Base-by-base conservation (phyloP, 1,140 invertebrate genomes). In the Gonatopus flavifemur region DNA sequence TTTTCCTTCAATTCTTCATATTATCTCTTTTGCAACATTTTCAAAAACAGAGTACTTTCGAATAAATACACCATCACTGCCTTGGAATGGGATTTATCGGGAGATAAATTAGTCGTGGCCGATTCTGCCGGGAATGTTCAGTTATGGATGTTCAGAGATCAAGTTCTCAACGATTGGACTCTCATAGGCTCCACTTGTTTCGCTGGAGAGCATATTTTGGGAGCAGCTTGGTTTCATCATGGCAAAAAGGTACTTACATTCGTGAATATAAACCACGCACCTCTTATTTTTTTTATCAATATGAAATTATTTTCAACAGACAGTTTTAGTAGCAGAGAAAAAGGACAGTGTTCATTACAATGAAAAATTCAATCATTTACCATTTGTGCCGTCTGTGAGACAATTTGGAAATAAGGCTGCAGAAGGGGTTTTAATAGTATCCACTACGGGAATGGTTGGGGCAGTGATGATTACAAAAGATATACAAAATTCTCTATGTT, bases 11-110 rank as follows among this genome's bases (percentile, higher is more conserved):
- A 36, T 44, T 24, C 2, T 41, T 40, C 36, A 28, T 55, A 20
- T 47, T n/a, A n/a, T n/a, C n/a, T n/a, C n/a, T n/a, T n/a, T 37
- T 18, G 0, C 20, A 20, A 36, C 19, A n/a, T 20, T 37, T 31
- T 13, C 7, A 9, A 24, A 13, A 9, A 32, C 53, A 84, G 82
- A 69, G 73, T 81, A 52, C 66, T 80, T 40, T 86, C 62, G 67
- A 83, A 65, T 79, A 79, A 59, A 72, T 72, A 79, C 16, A 80
- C 84, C 43, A 83, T 94, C 6, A 90, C 88, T 13, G 84, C 87
- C 12, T 64, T 94, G 13, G 88, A 94, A 76, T 94, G 93, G 93
- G 90, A 93, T 75, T 78, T 85, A 22, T 84, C 86, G 49, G 91
- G 91, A 6, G 86, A 88, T 39, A 84, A 89, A 53, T 66, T 95